Conservation (phyloP, 2,797 vertebrate species). For the Manis pentadactyla region DNA sequence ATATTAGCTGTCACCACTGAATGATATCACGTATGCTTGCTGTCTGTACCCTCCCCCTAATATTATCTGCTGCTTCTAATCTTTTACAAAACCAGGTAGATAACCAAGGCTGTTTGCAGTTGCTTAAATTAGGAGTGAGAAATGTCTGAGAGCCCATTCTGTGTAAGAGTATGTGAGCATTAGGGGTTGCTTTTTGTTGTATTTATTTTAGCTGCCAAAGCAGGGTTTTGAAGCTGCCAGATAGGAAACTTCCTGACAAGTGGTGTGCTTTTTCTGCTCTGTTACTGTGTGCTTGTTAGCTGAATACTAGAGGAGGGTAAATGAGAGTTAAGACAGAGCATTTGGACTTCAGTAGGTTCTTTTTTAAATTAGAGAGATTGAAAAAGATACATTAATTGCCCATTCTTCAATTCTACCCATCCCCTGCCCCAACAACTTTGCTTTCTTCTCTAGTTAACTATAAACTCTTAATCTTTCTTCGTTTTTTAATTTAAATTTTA, state of each 20-base stretch:
- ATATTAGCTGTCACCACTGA: conserved; percentile 35
- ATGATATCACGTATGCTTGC: conserved; percentile 9
- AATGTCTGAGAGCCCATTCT: conserved; percentile 43
- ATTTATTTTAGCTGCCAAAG: conserved; percentile 57
- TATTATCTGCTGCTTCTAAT: conserved; percentile 39
- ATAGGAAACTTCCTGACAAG: background rate
- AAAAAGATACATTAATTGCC: conserved; percentile 33
- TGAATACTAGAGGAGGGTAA: conserved; percentile 24
- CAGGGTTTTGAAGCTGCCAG: conserved; percentile 26
- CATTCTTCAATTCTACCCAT: conserved; percentile 44
- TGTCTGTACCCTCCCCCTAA: background rate
- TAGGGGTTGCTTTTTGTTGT: conserved; percentile 23
- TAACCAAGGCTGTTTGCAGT: conserved; percentile 26
- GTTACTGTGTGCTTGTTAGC: conserved; percentile 30
- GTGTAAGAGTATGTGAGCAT: background rate
- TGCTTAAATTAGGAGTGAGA: conserved; percentile 48
- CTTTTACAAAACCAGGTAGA: conserved; percentile 45
- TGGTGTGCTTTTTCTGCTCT: background rate
- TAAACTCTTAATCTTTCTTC: background rate
- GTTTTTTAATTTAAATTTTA: background rate
- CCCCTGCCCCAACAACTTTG: background rate
- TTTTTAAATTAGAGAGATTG: background rate
- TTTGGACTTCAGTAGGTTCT: conserved; percentile 49
- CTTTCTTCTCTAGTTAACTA: background rate
- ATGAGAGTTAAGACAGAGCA: background rate